Conservation (phyloP, 2,888 invertebrate species). For the Caradrina clavipalpis region DNA sequence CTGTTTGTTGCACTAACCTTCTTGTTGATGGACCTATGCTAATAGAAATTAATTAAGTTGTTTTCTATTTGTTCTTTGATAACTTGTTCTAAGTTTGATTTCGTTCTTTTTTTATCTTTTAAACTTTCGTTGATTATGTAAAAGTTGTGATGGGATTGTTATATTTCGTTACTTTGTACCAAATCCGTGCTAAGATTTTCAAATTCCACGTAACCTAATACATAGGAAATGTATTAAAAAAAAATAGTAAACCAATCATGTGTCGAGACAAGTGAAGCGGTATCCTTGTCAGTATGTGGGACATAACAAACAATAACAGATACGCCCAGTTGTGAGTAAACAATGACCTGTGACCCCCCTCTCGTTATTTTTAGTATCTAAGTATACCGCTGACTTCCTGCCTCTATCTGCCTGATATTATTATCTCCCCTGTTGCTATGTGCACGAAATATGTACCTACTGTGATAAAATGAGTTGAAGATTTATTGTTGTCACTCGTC, state of each 20-base stretch:
- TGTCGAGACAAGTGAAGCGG: slow-evolving; percentile 25
- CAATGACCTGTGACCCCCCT: slow-evolving; percentile 71
- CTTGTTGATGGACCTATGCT: slow-evolving; percentile 14
- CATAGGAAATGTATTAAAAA: not conserved
- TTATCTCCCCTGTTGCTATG: slow-evolving; percentile 76
- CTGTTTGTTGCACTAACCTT: slow-evolving; percentile 39
- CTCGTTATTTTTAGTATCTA: slow-evolving; percentile 75
- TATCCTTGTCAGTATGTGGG: slow-evolving; percentile 66
- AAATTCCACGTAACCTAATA: not conserved
- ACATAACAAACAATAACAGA: slow-evolving; percentile 55
- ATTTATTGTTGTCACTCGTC: slow-evolving; percentile 36
- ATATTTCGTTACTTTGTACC: not conserved
- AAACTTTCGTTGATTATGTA: not conserved
- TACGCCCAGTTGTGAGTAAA: slow-evolving; percentile 63
- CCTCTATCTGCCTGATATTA: slow-evolving; percentile 60
- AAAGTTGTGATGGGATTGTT: not conserved
- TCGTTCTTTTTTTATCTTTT: not conserved
- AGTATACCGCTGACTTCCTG: slow-evolving; percentile 68
- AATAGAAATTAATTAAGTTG: slow-evolving; percentile 20
- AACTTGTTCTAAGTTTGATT: slow-evolving; percentile 3
- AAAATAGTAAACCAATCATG: slow-evolving; percentile 25
- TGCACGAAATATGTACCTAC: slow-evolving; percentile 66
- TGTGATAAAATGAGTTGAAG: slow-evolving; percentile 31
- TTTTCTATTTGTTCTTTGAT: slow-evolving; percentile 14
- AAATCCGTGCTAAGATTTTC: not conserved